Evolutionary conservation across 1,140 invertebrate species (phyloP), one percentile per base, ranked within the genome.

Genomic region (Philopotamus ludificatus): DNA sequence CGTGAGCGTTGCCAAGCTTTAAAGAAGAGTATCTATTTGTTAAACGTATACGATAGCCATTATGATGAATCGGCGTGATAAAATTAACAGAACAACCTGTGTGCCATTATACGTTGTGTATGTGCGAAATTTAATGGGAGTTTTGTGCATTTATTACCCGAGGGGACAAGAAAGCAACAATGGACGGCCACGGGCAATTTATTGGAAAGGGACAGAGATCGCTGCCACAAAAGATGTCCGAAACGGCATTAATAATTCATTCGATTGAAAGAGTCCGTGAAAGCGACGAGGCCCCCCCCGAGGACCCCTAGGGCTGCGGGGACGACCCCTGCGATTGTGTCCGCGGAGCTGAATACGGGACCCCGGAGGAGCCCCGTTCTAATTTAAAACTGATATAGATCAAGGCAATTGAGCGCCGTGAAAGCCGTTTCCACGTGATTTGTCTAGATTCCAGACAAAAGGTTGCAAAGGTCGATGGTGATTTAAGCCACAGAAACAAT

Each of bases 171-270:
- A 12, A 4, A 34, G 28, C 28, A 34, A 34, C 28, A 34, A 34
- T 34, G 12, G 28, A 34, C 12, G 62, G 62, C 10, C 50, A 3
- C 7, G 42, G 20, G 49, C 59, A 60, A 60, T 50, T 42, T 12
- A 26, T 25, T 12, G 28, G 12, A 34, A 34, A 4, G 47, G 47
- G 22, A 25, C 12, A 41, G 34, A 22, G 55, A 49, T 22, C 51
- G 50, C n/a, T 25, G 51, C 50, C 41, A 66, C 65, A 66, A 66
- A 66, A 55, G 58, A 22, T 55, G 50, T 51, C 62, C 55, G 22
- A 47, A 34, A 44, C 39, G 58, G 58, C 44, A 66, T 66, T 61
- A 66, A 66, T 66, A 66, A 66, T 66, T 66, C 65, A 62, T 61
- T 58, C 65, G 47, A 53, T 62, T 55, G 58, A 66, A 61, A 62